A percentile compares a stretch with the other conserved stretches of the same genome.
These are phyloP conservation scores for Grammomys surdaster DNA, from an alignment of 2,113 vertebrate species.

Conservation along the genomic window DNA sequence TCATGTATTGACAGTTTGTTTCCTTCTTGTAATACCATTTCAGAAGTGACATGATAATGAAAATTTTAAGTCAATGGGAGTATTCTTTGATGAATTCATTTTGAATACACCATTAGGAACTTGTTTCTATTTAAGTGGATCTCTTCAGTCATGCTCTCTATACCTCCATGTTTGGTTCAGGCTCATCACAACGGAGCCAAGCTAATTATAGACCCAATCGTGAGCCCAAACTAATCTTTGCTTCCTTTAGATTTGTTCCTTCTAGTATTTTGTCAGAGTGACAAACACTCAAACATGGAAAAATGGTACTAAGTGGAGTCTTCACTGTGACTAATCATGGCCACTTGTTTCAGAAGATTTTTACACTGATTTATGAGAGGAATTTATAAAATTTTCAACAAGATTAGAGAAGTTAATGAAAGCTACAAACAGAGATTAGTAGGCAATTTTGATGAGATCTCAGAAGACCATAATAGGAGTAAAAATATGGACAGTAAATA, in stretches of 20 bases:
- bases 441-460: neutral
- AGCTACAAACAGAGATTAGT: neutral
- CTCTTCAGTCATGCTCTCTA: neutral
- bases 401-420: neutral
- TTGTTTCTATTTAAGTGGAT: neutral
- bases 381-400: neutral
- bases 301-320: neutral
- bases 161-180: neutral
- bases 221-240: neutral
- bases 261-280: neutral
- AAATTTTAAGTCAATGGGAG: neutral
- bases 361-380: neutral
- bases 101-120: neutral
- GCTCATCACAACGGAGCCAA: neutral
- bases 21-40: neutral
- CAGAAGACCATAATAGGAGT: neutral
- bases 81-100: neutral
- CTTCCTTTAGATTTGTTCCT: neutral
- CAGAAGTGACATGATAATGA: neutral
- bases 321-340: neutral
- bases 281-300: neutral
- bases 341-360: neutral
- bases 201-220: neutral
- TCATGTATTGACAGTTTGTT: neutral
- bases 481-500: neutral